These are phyloP conservation scores for Spisula solida DNA, from an alignment of 2,888 invertebrate genomes.

Conservation along the genomic window DNA sequence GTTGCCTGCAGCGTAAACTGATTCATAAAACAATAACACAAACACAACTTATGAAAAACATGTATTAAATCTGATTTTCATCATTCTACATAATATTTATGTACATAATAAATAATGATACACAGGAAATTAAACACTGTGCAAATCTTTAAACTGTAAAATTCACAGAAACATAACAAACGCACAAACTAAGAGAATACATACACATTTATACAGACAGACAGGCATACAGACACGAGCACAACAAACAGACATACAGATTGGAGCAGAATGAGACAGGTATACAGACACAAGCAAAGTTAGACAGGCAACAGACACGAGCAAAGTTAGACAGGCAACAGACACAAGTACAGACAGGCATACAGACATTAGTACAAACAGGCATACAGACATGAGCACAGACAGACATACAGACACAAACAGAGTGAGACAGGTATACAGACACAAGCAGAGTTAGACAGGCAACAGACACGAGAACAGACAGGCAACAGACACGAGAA, in stretches of 20 bases:
- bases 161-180: constrained; percentile 45
- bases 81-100: constrained; percentile 65
- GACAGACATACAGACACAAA: not conserved
- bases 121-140: constrained; percentile 39
- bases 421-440: too few relatives aligned
- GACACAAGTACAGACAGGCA: too few relatives aligned
- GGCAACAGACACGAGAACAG: too few relatives aligned
- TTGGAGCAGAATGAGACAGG: too few relatives aligned
- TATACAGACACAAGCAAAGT: too few relatives aligned
- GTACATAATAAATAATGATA: constrained; percentile 60
- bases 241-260: not conserved
- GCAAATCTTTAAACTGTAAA: constrained; percentile 39
- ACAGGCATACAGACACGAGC: not conserved
- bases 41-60: constrained; percentile 43
- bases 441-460: too few relatives aligned
- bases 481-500: too few relatives aligned
- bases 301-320: too few relatives aligned
- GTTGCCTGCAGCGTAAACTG: too few relatives aligned
- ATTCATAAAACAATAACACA: not conserved
- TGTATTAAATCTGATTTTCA: constrained; percentile 62
- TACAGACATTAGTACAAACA: too few relatives aligned
- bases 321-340: too few relatives aligned
- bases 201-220: not conserved
- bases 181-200: constrained; percentile 14
- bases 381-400: not conserved